Conservation (phyloP, 1,140 invertebrate genomes). For the Drosophila parabipectinata region DNA sequence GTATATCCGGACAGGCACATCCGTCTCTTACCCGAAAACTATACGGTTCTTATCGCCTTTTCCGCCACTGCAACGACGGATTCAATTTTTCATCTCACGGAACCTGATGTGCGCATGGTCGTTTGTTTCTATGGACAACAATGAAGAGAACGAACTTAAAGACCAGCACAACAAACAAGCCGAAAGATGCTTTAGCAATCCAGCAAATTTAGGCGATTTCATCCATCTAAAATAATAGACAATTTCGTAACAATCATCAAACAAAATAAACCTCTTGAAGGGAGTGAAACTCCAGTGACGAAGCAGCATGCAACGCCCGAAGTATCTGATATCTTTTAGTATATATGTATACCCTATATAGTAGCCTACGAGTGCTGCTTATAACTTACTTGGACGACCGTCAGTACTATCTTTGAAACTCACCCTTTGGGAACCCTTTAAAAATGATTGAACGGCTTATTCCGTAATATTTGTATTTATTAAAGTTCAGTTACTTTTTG, state of each 20-base stretch:
- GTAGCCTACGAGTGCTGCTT: too few relatives aligned
- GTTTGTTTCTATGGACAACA: slow-evolving; percentile 6
- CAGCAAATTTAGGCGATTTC: neutral
- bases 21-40: neutral
- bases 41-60: neutral
- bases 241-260: too few relatives aligned
- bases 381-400: neutral
- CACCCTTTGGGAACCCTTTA: neutral
- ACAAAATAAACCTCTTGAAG: too few relatives aligned
- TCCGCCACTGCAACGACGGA: slow-evolving; percentile 3
- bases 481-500: slow-evolving; percentile 68
- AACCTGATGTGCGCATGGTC: slow-evolving; percentile 22
- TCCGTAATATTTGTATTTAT: slow-evolving; percentile 73
- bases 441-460: slow-evolving; percentile 52
- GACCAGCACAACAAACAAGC: slow-evolving; percentile 2
- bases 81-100: neutral
- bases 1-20: neutral
- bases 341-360: too few relatives aligned
- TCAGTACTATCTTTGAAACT: neutral
- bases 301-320: too few relatives aligned
- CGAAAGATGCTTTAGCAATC: neutral
- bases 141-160: slow-evolving; percentile 6
- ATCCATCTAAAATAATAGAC: neutral
- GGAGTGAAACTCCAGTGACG: too few relatives aligned
- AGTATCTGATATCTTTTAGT: too few relatives aligned